phyloP scores from a whole-genome alignment of 2,888 invertebrate genomes.

The Acronicta aceris region DNA sequence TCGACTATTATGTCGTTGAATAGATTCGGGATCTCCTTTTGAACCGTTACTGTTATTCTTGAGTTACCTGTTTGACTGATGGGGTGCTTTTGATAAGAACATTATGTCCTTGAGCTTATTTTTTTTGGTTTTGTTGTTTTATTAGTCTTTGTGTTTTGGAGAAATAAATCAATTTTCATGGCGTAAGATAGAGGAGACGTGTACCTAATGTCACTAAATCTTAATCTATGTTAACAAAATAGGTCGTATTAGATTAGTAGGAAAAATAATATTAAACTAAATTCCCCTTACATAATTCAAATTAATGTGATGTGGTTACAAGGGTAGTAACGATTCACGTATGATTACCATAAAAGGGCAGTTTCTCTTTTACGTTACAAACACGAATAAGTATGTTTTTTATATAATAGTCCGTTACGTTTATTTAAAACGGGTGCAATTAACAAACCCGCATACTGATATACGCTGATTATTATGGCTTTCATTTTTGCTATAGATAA shows the following conservation, averaged over 20 bases:
- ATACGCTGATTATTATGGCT: constrained; percentile 35
- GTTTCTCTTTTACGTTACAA: constrained; percentile 28
- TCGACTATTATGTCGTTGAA: constrained; percentile 71
- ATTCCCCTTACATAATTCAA: constrained; percentile 11
- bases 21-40: constrained; percentile 69
- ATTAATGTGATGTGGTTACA: constrained; percentile 1
- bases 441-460: constrained; percentile 51
- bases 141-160: constrained; percentile 6
- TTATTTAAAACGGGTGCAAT: constrained; percentile 33
- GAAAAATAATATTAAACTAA: not conserved
- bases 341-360: constrained; percentile 16
- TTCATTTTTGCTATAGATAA: constrained; percentile 41
- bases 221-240: not conserved
- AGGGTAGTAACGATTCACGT: constrained; percentile 1
- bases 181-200: constrained; percentile 23
- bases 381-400: constrained; percentile 21
- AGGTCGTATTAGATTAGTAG: not conserved
- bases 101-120: constrained; percentile 58
- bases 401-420: constrained; percentile 34
- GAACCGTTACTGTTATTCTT: constrained; percentile 72
- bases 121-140: constrained; percentile 23
- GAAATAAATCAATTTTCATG: constrained; percentile 30
- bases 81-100: constrained; percentile 47
- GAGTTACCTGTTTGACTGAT: constrained; percentile 66
- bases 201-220: constrained; percentile 12